phyloP scores from a whole-genome alignment of 2,797 vertebrate genomes.

The Coregonus sp. region DNA sequence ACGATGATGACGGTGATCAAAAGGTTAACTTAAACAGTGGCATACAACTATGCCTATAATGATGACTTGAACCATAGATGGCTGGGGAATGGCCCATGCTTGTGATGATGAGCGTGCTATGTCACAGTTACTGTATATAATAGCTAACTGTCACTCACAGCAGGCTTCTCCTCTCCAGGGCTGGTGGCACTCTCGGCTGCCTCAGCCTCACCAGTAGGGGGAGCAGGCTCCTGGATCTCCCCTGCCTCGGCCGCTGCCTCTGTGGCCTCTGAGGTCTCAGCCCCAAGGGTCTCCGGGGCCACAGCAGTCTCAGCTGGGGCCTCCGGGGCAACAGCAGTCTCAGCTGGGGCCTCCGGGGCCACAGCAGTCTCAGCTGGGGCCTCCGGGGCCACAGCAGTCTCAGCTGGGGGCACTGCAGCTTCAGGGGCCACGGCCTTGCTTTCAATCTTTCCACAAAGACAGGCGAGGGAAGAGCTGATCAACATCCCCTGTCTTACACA shows the following conservation, averaged over 20 bases:
- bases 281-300: conserved; percentile 36
- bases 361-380: background rate
- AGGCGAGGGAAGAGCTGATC: conserved; percentile 40
- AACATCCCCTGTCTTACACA: conserved; percentile 11
- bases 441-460: conserved; percentile 62
- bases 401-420: background rate
- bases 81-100: background rate
- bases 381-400: conserved; percentile 7
- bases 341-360: conserved; percentile 10
- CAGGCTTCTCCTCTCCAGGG: conserved; percentile 52
- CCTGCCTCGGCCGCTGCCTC: background rate
- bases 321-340: conserved; percentile 4
- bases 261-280: background rate
- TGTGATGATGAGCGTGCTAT: conserved; percentile 7
- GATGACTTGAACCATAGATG: background rate
- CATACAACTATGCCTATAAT: background rate
- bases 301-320: conserved; percentile 22
- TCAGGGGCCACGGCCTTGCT: conserved; percentile 12
- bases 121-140: background rate
- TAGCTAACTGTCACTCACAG: conserved; percentile 66
- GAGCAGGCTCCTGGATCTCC: background rate
- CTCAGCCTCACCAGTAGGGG: background rate
- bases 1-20: background rate
- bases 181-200: conserved; percentile 16
- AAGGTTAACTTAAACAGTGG: no score